Evolutionary conservation across 2,113 vertebrate species (phyloP), one percentile per base, ranked within the genome.

Genomic region (Morone saxatilis): DNA sequence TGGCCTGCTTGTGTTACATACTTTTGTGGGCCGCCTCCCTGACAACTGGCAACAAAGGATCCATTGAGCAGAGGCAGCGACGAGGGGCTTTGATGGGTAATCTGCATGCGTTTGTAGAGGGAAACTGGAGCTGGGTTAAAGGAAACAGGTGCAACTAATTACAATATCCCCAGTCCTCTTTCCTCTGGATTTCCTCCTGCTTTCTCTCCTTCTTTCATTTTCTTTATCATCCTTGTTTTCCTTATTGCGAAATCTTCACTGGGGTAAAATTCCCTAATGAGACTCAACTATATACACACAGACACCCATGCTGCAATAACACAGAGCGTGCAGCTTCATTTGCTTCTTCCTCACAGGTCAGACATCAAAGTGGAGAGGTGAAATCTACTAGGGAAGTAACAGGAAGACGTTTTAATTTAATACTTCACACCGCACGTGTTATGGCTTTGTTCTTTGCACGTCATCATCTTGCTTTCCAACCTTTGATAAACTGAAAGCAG

Each of bases 141-240:
- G 93, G 94, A 95, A 96, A 95, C 95, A 96, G 95, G 95, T 96
- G 95, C 95, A 95, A 94, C 93, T 95, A 91, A 95, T 96, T 96
- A 95, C 90, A 93, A 95, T 91, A 90, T 87, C 91, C 92, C 87
- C 88, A 93, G 87, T 91, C 84, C 78, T 85, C 77, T 75, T 88
- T 86, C 90, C 82, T 82, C 87, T 92, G 90, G 89, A 92, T 93
- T 92, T 93, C 86, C 92, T 92, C 84, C 48, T 80, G 78, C 84
- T 84, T 86, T 86, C 74, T 80, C 76, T 75, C 56, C 72, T 63
- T 87, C 85, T 86, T 87, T 86, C 86, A 82, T 81, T 91, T 86
- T 83, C 85, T 93, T 85, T 90, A 89, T 90, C 86, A 72, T 63
- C 48, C 66, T 81, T 88, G 63, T 83, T 92, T 89, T 90, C 75